Conservation (phyloP, 2,113 vertebrate genomes). For the Melanocharis versteri region DNA sequence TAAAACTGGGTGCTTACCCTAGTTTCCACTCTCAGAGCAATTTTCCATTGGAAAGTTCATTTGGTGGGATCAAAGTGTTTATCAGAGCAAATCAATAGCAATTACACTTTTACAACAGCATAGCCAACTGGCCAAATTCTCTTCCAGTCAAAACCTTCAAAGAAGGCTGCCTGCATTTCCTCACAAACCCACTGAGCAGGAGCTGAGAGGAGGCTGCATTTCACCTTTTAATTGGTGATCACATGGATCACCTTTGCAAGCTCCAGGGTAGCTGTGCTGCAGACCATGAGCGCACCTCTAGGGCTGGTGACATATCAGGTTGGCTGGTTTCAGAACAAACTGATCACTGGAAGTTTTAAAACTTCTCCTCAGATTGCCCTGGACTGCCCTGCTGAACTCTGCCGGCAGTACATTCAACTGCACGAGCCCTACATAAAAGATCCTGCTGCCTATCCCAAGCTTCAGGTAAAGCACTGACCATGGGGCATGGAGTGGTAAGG, state of each 20-base stretch:
- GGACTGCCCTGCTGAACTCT: slow-evolving; percentile 84
- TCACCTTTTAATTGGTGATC: not conserved
- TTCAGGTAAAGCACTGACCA: slow-evolving; percentile 79
- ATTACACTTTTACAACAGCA: not conserved
- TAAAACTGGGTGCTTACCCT: not conserved
- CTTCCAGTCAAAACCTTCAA: not conserved
- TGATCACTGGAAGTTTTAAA: not conserved
- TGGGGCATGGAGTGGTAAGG: not conserved
- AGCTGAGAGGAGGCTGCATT: not conserved
- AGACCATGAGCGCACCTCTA: not conserved
- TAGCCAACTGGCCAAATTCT: not conserved
- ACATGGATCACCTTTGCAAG: not conserved
- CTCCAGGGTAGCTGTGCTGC: not conserved
- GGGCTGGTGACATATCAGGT: not conserved
- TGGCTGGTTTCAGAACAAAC: not conserved
- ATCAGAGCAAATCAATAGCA: not conserved
- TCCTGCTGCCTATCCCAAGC: slow-evolving; percentile 87
- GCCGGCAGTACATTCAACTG: slow-evolving; percentile 79
- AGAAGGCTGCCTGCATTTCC: not conserved
- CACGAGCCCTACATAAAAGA: slow-evolving; percentile 93
- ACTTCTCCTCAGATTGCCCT: slow-evolving; percentile 78
- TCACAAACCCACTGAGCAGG: not conserved
- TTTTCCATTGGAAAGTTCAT: slow-evolving; percentile 13
- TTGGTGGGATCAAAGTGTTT: not conserved
- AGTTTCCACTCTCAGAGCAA: not conserved